Evolutionary conservation across 2,113 vertebrate genomes (phyloP).

Genomic region (Oreochromis spilurus): DNA sequence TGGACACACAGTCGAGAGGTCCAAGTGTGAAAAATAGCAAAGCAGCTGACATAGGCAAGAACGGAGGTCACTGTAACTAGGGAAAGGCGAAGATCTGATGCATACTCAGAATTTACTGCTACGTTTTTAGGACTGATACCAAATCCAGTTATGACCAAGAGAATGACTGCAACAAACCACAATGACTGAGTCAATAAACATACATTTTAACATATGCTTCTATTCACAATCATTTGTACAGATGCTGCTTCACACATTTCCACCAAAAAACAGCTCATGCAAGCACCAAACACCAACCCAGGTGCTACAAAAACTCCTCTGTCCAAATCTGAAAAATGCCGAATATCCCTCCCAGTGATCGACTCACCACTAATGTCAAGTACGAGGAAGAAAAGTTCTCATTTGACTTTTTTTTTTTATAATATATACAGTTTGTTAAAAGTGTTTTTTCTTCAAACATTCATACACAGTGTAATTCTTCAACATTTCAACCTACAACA

Average conservation of each 20-base stretch:
- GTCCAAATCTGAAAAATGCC: background rate
- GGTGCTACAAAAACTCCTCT: background rate
- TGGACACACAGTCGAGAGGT: background rate
- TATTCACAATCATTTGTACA: fast-evolving
- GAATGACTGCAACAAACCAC: background rate
- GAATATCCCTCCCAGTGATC: background rate
- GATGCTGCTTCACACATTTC: background rate
- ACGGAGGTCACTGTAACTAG: background rate
- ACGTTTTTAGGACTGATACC: background rate
- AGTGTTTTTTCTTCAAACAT: background rate
- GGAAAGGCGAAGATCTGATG: background rate
- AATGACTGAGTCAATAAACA: background rate
- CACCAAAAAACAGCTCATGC: fast-evolving
- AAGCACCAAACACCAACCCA: background rate
- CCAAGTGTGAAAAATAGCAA: constrained; percentile 2
- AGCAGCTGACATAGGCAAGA: background rate
- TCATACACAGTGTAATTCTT: background rate
- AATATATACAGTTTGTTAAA: background rate
- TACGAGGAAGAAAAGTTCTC: fast-evolving
- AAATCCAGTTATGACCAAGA: background rate
- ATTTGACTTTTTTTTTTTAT: background rate
- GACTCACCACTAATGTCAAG: background rate
- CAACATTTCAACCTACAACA: background rate
- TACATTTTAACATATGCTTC: background rate
- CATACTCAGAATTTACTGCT: background rate